Evolutionary conservation across 2,888 invertebrate species (phyloP).

Genomic region (Hololepta plana): DNA sequence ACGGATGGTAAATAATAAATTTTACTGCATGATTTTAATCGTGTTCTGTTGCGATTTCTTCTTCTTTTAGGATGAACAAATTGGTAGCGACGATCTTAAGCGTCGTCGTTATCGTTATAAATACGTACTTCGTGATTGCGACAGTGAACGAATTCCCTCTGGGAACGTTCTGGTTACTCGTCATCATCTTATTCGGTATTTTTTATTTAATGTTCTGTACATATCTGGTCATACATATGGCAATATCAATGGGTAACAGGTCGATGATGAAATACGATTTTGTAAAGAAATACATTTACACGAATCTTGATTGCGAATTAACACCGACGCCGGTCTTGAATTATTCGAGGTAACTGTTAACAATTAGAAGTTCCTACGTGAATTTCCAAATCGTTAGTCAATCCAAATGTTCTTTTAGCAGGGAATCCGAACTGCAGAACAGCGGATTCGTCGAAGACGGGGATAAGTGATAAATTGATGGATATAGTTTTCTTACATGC

Average conservation of each 20-base stretch:
- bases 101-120: constrained; percentile 54
- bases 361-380: too few relatives aligned
- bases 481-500: too few relatives aligned
- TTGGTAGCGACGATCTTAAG: constrained; percentile 47
- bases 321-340: too few relatives aligned
- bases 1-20: constrained; percentile 44
- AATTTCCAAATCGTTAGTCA: too few relatives aligned
- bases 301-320: too few relatives aligned
- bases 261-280: constrained; percentile 30
- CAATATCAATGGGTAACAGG: constrained; percentile 43
- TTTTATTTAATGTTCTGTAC: constrained; percentile 53
- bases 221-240: constrained; percentile 58
- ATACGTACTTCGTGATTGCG: constrained; percentile 56
- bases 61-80: constrained; percentile 44
- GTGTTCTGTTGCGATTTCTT: neutral
- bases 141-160: constrained; percentile 32
- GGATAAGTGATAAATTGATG: too few relatives aligned
- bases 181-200: constrained; percentile 37
- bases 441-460: too few relatives aligned
- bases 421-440: too few relatives aligned
- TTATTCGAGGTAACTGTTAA: too few relatives aligned
- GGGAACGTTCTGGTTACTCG: constrained; percentile 26
- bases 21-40: neutral
- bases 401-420: too few relatives aligned
- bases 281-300: too few relatives aligned